Percentiles rank a stretch among this genome's conserved stretches.
phyloP scores from a whole-genome alignment of 1,140 invertebrate genomes.

The Microplitis mediator region DNA sequence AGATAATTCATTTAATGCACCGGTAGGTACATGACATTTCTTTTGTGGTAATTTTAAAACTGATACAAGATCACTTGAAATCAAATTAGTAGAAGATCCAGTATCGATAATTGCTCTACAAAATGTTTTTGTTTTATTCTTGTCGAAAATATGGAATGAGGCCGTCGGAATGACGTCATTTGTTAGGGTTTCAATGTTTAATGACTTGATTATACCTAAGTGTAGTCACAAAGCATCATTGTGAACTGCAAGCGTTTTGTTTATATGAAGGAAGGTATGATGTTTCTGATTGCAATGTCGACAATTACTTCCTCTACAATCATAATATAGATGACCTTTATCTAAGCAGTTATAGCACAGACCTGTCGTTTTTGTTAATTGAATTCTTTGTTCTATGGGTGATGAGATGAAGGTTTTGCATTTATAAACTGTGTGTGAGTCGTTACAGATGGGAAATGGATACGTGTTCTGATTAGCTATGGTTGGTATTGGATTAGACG shows the following conservation, averaged over 20 bases:
- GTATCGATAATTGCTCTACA: background rate
- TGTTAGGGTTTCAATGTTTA: background rate
- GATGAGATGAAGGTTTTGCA: constrained; percentile 23
- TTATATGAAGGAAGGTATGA: constrained; percentile 28
- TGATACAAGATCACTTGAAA: background rate
- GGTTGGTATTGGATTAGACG: background rate
- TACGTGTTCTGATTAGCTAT: background rate
- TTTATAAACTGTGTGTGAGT: constrained; percentile 17
- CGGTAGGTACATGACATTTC: background rate
- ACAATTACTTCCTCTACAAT: constrained; percentile 23
- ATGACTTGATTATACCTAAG: background rate
- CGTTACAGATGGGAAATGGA: constrained; percentile 1
- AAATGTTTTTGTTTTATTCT: background rate
- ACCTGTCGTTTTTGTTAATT: constrained; percentile 13
- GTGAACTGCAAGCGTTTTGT: background rate
- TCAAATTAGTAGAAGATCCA: background rate
- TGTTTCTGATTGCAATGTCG: constrained; percentile 18
- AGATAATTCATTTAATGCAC: background rate
- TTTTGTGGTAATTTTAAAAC: background rate
- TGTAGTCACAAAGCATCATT: background rate
- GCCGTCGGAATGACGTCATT: background rate
- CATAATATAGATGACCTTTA: constrained; percentile 18
- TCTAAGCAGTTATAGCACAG: constrained; percentile 36
- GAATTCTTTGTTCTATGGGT: background rate
- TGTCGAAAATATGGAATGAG: background rate